Evolutionary conservation across 1,140 invertebrate species (phyloP).

Genomic region (Drosophila kanapiae): DNA sequence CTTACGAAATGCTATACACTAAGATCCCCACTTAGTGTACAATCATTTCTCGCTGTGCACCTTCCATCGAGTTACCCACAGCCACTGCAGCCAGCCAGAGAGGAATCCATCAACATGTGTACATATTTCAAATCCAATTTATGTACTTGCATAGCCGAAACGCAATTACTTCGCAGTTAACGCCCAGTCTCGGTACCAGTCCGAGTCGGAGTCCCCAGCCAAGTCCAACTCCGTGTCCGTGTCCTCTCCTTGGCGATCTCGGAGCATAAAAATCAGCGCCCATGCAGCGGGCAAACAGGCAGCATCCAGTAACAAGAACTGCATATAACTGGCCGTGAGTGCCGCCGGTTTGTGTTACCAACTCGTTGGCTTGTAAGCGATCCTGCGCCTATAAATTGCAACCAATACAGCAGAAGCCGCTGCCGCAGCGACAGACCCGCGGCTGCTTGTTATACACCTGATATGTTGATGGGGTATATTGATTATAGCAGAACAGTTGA

Average conservation of each 20-base stretch:
- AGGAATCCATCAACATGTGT: slow-evolving; percentile 82
- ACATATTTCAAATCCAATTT: slow-evolving; percentile 83
- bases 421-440: slow-evolving; percentile 54
- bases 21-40: neutral
- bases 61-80: slow-evolving; percentile 32
- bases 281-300: slow-evolving; percentile 16
- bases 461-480: slow-evolving; percentile 48
- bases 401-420: slow-evolving; percentile 59
- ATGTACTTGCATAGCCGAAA: slow-evolving; percentile 82
- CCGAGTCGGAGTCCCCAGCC: neutral
- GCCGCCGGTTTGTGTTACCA: slow-evolving; percentile 80
- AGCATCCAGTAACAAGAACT: slow-evolving; percentile 1
- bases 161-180: slow-evolving; percentile 82
- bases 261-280: slow-evolving; percentile 57
- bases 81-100: slow-evolving; percentile 22
- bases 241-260: slow-evolving; percentile 33
- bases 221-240: neutral
- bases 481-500: slow-evolving; percentile 41
- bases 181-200: slow-evolving; percentile 64
- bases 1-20: too few species aligned
- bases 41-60: slow-evolving; percentile 18
- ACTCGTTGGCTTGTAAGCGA: slow-evolving; percentile 79
- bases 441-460: slow-evolving; percentile 76
- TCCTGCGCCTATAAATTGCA: slow-evolving; percentile 81
- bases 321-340: slow-evolving; percentile 42